A percentile compares a stretch with the other conserved stretches of the same genome.
phyloP scores from a whole-genome alignment of 2,888 invertebrate genomes.

The Chrysomela aeneicollis region DNA sequence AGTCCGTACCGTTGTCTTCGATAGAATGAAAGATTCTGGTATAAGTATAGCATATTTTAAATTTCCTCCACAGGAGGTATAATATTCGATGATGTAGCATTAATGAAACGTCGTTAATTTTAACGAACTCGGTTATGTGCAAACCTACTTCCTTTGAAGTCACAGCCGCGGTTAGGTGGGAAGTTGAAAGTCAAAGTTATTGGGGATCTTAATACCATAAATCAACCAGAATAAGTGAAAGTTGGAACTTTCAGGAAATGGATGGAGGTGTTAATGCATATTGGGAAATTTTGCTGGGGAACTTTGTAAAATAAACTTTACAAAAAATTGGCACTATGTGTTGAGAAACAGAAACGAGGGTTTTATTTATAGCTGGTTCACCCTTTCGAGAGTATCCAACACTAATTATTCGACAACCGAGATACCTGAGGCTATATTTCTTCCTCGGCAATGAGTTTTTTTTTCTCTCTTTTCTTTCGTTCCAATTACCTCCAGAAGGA shows the following conservation, averaged over 20 bases:
- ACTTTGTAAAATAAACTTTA: background rate
- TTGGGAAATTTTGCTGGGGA: background rate
- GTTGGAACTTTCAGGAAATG: background rate
- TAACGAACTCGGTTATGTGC: background rate
- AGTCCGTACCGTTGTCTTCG: background rate
- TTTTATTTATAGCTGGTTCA: no score
- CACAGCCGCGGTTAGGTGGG: background rate
- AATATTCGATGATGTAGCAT: no score
- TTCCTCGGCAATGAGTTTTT: no score
- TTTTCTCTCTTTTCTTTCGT: no score
- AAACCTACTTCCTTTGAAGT: background rate
- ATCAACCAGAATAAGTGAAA: background rate
- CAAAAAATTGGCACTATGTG: background rate
- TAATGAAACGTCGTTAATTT: background rate
- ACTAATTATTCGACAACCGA: no score
- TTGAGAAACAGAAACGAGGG: no score
- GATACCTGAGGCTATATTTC: no score
- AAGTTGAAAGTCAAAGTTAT: background rate
- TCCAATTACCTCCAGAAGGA: no score
- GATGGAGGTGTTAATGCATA: background rate
- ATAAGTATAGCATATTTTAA: no score
- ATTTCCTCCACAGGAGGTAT: no score
- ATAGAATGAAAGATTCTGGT: no score
- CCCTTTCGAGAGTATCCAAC: no score
- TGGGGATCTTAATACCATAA: background rate